Conservation (phyloP, 2,797 vertebrate species). For the Rhinatrema bivittatum region DNA sequence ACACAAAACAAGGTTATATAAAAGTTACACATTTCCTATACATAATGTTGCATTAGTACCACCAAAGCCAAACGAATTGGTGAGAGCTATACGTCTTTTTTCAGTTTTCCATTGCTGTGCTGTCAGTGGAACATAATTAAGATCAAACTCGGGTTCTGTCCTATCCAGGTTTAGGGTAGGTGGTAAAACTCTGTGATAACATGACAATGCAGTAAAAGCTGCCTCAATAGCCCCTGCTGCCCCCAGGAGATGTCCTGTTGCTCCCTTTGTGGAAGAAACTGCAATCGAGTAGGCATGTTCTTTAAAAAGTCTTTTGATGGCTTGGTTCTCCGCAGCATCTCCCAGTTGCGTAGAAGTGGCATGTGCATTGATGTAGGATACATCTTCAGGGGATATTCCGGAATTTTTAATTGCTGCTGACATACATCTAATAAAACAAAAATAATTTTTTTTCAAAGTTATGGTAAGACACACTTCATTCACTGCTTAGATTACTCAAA, state of each 20-base stretch:
- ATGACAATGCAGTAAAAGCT: slow-evolving; percentile 83
- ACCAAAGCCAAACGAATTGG: slow-evolving; percentile 94
- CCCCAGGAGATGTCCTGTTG: slow-evolving; percentile 89
- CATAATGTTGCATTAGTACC: slow-evolving; percentile 92
- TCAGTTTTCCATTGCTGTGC: slow-evolving; percentile 72
- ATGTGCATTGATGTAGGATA: slow-evolving; percentile 88
- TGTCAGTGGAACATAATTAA: slow-evolving; percentile 80
- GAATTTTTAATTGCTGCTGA: slow-evolving; percentile 77
- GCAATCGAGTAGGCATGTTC: slow-evolving; percentile 53
- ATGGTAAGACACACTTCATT: too few relatives aligned
- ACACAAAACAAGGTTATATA: slow-evolving; percentile 2
- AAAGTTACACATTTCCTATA: slow-evolving; percentile 49
- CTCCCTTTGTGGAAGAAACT: slow-evolving; percentile 89
- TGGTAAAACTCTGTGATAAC: slow-evolving; percentile 74
- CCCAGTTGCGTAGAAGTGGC: slow-evolving; percentile 91
- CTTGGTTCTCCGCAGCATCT: slow-evolving; percentile 88
- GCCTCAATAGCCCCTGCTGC: slow-evolving; percentile 87
- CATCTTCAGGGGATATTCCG: slow-evolving; percentile 57
- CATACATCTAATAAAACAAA: slow-evolving; percentile 73
- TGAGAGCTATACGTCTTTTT: slow-evolving; percentile 69
- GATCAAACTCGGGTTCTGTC: slow-evolving; percentile 79
- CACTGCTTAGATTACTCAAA: too few relatives aligned
- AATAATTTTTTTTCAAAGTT: too few relatives aligned
- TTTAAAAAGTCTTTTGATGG: slow-evolving; percentile 82
- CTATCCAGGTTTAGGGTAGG: slow-evolving; percentile 87